phyloP scores from a whole-genome alignment of 1,140 invertebrate genomes.

The Vanessa atalanta region DNA sequence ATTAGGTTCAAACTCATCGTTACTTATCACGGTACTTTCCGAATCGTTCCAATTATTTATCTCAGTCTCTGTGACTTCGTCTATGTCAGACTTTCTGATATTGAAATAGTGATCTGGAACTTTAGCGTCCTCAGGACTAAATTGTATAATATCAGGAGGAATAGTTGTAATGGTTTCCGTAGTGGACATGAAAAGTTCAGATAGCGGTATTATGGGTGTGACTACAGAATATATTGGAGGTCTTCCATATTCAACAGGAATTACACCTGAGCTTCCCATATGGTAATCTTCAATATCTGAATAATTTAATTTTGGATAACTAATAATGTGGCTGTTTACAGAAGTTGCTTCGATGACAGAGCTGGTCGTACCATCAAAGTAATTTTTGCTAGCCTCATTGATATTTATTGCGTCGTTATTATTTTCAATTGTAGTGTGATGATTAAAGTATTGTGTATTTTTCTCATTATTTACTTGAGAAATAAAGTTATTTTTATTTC shows the following conservation, averaged over 20 bases:
- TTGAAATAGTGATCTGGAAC: conserved; percentile 62
- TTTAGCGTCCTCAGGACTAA: conserved; percentile 70
- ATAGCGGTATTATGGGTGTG: conserved; percentile 46
- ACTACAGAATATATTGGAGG: conserved; percentile 43
- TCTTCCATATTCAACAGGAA: conserved; percentile 50
- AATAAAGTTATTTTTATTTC: conserved; percentile 1
- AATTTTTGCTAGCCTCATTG: background rate
- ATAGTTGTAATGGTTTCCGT: conserved; percentile 41
- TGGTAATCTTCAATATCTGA: conserved; percentile 67
- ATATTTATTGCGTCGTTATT: background rate
- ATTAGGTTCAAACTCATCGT: conserved; percentile 38
- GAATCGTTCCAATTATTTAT: conserved; percentile 15
- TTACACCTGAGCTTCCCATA: conserved; percentile 65
- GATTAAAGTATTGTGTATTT: conserved; percentile 4
- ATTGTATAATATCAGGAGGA: conserved; percentile 65
- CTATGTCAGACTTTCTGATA: conserved; percentile 35
- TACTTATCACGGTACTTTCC: conserved; percentile 20
- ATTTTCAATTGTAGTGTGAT: background rate
- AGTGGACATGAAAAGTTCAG: conserved; percentile 36
- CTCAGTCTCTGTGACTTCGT: conserved; percentile 17
- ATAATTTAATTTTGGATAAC: conserved; percentile 38
- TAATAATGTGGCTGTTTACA: conserved; percentile 25
- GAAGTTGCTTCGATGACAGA: background rate
- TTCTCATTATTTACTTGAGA: background rate
- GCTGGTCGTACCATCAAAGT: background rate